Evolutionary conservation across 2,113 vertebrate genomes (phyloP).

Genomic region (Pardalotus punctatus): DNA sequence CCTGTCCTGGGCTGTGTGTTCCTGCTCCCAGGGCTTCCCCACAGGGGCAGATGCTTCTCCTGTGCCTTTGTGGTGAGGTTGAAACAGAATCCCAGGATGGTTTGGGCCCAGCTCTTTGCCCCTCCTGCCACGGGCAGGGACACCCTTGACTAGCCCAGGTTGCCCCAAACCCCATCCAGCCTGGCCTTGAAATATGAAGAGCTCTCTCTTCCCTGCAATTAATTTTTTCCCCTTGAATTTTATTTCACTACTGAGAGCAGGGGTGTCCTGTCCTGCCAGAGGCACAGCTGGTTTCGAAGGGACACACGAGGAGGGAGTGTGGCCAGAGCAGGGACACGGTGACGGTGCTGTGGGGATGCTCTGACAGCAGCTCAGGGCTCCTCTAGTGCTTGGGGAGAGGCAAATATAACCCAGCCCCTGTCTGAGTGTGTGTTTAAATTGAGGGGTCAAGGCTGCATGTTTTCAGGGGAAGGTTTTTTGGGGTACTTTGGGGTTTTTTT

Average conservation of each 20-base stretch:
- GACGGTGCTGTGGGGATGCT: neutral
- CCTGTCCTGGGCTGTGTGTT: neutral
- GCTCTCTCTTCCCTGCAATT: neutral
- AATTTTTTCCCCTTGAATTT: neutral
- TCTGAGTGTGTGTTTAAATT: neutral
- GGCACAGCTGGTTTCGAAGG: accelerated
- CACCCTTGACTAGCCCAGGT: neutral
- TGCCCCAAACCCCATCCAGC: neutral
- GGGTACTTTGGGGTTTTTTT: accelerated
- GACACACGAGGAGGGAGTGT: accelerated
- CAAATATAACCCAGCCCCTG: neutral
- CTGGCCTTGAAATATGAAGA: neutral
- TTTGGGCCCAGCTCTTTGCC: neutral
- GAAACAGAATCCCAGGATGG: neutral
- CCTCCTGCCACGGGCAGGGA: neutral
- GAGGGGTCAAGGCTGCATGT: neutral
- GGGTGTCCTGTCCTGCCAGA: neutral
- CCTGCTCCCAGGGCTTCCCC: neutral
- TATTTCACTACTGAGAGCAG: accelerated
- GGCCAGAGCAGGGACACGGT: neutral
- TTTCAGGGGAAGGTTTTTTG: neutral
- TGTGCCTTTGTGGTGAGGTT: neutral
- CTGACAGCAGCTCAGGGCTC: neutral
- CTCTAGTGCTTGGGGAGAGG: neutral
- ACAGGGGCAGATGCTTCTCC: neutral